phyloP scores from a whole-genome alignment of 2,113 vertebrate genomes.

The Gymnorhina tibicen region DNA sequence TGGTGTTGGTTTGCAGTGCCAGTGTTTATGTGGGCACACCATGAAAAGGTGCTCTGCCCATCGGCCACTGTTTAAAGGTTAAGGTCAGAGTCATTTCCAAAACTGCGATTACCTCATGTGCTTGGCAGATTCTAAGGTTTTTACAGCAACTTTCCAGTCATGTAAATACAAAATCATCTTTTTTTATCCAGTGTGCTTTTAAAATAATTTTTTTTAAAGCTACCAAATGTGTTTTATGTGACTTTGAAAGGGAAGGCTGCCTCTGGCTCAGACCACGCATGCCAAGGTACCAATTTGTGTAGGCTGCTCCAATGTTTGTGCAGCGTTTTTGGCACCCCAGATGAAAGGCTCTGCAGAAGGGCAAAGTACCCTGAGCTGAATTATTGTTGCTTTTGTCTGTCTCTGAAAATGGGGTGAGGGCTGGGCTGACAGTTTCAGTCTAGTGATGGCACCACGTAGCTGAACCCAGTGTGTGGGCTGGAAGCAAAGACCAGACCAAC shows the following conservation, averaged over 20 bases:
- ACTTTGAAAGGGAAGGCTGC: neutral
- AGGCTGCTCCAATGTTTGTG: slow-evolving; percentile 9
- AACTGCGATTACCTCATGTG: slow-evolving; percentile 24
- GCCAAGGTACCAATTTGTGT: neutral
- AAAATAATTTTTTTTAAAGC: neutral
- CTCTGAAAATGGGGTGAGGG: neutral
- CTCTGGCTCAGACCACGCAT: neutral
- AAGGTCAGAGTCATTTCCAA: slow-evolving; percentile 16
- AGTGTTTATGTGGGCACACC: neutral
- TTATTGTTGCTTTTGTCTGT: neutral
- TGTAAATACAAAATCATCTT: slow-evolving; percentile 20
- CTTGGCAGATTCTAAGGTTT: neutral
- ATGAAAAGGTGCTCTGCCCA: neutral
- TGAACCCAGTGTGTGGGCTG: neutral
- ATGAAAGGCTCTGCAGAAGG: slow-evolving; percentile 4
- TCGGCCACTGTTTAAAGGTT: slow-evolving; percentile 36
- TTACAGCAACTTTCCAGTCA: slow-evolving; percentile 50
- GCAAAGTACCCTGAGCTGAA: neutral
- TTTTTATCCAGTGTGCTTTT: neutral
- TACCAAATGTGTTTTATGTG: slow-evolving; percentile 3
- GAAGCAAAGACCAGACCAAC: neutral
- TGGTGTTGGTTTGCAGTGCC: neutral
- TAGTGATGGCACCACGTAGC: neutral
- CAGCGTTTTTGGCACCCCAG: neutral
- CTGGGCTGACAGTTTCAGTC: neutral